Conservation (phyloP, 2,113 vertebrate species). For the Agapornis roseicollis region DNA sequence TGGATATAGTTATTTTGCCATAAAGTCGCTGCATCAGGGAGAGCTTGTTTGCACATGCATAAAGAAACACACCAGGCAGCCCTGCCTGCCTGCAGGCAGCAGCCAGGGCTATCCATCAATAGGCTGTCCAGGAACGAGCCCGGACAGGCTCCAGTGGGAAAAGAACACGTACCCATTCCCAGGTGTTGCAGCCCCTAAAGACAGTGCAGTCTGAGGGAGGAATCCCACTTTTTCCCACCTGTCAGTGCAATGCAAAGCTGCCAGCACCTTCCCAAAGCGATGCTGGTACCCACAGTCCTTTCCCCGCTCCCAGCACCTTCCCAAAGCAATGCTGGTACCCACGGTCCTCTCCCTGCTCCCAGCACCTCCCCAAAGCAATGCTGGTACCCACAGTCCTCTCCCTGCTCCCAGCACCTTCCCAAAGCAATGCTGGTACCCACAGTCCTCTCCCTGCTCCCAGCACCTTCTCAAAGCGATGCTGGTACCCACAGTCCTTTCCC, state of each 20-base stretch:
- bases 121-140: neutral
- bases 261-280: neutral
- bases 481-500: neutral
- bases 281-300: neutral
- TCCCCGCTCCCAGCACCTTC: neutral
- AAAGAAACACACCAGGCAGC: neutral
- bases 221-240: rapidly evolving
- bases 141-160: neutral
- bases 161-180: rapidly evolving
- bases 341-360: neutral
- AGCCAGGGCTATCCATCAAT: neutral
- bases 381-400: neutral
- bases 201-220: rapidly evolving
- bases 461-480: neutral
- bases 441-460: neutral
- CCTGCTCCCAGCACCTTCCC: neutral
- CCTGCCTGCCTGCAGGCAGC: neutral
- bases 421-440: rapidly evolving
- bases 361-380: neutral
- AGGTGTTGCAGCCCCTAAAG: rapidly evolving
- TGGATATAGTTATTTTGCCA: neutral
- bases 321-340: neutral
- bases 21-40: neutral
- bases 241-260: neutral
- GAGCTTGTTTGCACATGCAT: neutral